These are phyloP conservation scores for Bemisia tabaci DNA, from an alignment of 1,140 invertebrate species.

Conservation along the genomic window DNA sequence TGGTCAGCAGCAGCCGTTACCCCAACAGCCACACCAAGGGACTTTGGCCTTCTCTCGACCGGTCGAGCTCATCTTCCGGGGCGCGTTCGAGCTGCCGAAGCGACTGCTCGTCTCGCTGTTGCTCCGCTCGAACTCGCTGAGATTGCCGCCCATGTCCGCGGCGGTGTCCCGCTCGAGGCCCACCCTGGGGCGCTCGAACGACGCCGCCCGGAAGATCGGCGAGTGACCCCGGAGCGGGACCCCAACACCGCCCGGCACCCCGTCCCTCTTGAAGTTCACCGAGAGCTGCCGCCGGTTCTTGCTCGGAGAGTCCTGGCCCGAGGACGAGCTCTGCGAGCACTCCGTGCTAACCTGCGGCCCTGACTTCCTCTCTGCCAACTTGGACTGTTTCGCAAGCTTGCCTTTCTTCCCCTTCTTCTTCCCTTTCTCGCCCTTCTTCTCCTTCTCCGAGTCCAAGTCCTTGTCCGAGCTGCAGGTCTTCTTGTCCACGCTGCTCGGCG, in stretches of 20 bases:
- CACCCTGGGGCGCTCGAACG: conserved; percentile 8
- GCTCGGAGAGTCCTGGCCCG: conserved; percentile 24
- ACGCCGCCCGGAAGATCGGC: conserved; percentile 4
- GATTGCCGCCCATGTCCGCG: conserved; percentile 11
- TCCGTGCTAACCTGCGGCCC: conserved; percentile 8
- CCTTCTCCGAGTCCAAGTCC: not conserved
- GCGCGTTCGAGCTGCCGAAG: conserved; percentile 20
- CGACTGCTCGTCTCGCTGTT: conserved; percentile 24
- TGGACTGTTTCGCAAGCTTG: not conserved
- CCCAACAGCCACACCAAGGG: conserved; percentile 39
- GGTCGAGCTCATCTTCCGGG: conserved; percentile 22
- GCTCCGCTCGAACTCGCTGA: conserved; percentile 20
- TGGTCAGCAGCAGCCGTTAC: conserved; percentile 31
- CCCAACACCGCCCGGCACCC: conserved; percentile 1
- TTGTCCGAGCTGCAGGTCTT: not conserved
- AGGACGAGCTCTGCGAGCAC: conserved; percentile 18
- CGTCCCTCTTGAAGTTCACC: conserved; percentile 15
- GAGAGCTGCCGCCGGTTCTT: conserved; percentile 20
- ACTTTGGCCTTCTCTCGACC: conserved; percentile 26
- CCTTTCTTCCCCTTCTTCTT: not conserved
- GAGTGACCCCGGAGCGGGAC: not conserved
- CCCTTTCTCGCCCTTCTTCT: not conserved
- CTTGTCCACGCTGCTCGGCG: not conserved
- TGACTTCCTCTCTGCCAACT: conserved; percentile 2
- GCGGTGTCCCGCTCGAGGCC: conserved; percentile 1